Conservation (phyloP, 1,140 invertebrate genomes). For the Ceratosolen fusciceps region DNA sequence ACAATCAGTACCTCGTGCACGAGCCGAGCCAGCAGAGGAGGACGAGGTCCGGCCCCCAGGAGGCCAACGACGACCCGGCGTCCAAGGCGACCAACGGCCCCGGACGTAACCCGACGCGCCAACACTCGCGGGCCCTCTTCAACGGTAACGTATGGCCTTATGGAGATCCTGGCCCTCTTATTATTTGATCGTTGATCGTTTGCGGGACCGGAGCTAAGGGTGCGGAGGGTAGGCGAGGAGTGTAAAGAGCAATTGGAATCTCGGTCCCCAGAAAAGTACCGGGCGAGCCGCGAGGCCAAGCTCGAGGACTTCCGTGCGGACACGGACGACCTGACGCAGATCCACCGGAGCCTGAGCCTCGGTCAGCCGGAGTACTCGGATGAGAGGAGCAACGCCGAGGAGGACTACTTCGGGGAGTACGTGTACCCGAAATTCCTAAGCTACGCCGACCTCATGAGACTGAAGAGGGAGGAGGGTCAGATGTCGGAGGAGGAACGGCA, state of each 20-base stretch:
- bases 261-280: constrained; percentile 28
- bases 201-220: constrained; percentile 8
- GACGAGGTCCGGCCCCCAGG: constrained; percentile 10
- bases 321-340: constrained; percentile 54
- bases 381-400: constrained; percentile 39
- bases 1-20: constrained; percentile 64
- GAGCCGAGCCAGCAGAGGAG: constrained; percentile 58
- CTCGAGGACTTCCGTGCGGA: constrained; percentile 61
- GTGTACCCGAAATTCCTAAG: constrained; percentile 53
- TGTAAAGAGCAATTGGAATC: too few relatives aligned
- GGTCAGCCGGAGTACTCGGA: not conserved
- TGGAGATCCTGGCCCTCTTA: too few relatives aligned
- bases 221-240: not conserved
- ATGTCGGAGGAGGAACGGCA: constrained; percentile 61
- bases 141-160: too few relatives aligned
- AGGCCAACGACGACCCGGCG: not conserved
- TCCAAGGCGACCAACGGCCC: too few relatives aligned
- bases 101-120: too few relatives aligned
- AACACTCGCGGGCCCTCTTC: too few relatives aligned
- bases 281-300: constrained; percentile 50
- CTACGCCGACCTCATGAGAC: constrained; percentile 59
- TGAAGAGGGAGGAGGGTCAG: constrained; percentile 55
- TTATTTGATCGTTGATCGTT: too few relatives aligned
- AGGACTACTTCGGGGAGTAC: constrained; percentile 66
- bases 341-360: constrained; percentile 45